phyloP scores from a whole-genome alignment of 2,797 vertebrate genomes.

The Falco biarmicus region DNA sequence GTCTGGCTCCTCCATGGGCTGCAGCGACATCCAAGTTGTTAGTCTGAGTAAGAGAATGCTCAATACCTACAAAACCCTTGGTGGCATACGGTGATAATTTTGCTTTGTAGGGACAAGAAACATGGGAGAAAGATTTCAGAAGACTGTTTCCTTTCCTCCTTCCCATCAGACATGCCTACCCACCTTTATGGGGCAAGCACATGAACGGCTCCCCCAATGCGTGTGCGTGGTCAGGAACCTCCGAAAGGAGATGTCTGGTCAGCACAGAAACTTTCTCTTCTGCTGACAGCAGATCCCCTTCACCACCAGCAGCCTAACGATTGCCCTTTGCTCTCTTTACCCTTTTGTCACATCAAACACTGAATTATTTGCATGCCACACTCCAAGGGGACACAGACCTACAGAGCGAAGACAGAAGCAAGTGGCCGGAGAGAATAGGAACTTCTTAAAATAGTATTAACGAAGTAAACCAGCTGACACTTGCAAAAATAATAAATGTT shows the following conservation, averaged over 20 bases:
- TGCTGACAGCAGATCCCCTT: not conserved
- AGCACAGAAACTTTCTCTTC: not conserved
- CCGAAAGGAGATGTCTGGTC: not conserved
- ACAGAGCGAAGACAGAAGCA: not conserved
- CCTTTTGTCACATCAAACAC: not conserved
- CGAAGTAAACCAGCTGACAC: constrained; percentile 37
- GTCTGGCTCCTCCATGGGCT: not conserved
- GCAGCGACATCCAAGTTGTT: not conserved
- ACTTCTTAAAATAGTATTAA: constrained; percentile 31
- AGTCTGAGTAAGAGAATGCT: not conserved
- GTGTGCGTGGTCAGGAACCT: not conserved
- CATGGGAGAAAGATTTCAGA: not conserved
- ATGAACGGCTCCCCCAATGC: fast-evolving
- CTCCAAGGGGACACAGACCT: not conserved
- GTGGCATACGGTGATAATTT: not conserved
- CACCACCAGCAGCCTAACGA: not conserved
- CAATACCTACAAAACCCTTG: not conserved
- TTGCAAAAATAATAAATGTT: not conserved
- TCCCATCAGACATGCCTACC: not conserved
- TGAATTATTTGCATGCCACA: not conserved
- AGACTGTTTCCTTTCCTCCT: not conserved
- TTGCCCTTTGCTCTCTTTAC: not conserved
- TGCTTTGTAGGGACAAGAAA: not conserved
- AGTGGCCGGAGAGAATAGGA: constrained; percentile 16
- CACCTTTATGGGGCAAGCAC: not conserved